phyloP scores from a whole-genome alignment of 1,140 invertebrate species.

The Drosophila repleta region DNA sequence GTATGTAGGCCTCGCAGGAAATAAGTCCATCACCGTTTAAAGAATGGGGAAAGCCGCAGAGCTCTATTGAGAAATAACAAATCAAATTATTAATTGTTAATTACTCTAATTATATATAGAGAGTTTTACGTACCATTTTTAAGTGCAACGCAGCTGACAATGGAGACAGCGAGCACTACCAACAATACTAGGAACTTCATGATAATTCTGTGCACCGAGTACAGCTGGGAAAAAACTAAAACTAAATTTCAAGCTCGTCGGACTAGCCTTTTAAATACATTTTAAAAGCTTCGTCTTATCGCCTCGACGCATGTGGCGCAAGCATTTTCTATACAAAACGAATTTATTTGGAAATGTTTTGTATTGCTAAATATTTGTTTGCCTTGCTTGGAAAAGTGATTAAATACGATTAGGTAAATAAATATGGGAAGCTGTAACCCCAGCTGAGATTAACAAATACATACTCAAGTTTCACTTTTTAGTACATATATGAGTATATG shows the following conservation, averaged over 20 bases:
- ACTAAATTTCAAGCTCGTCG: background rate
- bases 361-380: background rate
- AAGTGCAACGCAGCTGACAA: constrained; percentile 85
- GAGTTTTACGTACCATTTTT: constrained; percentile 7
- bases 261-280: background rate
- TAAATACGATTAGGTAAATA: background rate
- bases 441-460: background rate
- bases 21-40: constrained; percentile 31
- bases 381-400: background rate
- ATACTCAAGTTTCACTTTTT: too few relatives aligned
- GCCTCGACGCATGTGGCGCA: background rate
- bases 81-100: too few relatives aligned
- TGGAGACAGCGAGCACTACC: background rate
- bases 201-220: background rate
- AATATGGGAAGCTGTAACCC: background rate
- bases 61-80: constrained; percentile 8
- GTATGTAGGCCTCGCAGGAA: constrained; percentile 40
- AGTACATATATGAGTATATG: too few relatives aligned
- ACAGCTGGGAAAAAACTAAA: background rate
- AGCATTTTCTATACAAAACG: background rate
- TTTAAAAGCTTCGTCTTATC: background rate
- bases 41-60: constrained; percentile 45
- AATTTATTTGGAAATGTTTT: background rate
- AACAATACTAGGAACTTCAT: constrained; percentile 8
- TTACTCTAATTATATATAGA: too few relatives aligned